Evolutionary conservation across 2,797 vertebrate genomes (phyloP), one percentile per base, ranked within the genome.

Genomic region (Mormyrus hasselquistii): DNA sequence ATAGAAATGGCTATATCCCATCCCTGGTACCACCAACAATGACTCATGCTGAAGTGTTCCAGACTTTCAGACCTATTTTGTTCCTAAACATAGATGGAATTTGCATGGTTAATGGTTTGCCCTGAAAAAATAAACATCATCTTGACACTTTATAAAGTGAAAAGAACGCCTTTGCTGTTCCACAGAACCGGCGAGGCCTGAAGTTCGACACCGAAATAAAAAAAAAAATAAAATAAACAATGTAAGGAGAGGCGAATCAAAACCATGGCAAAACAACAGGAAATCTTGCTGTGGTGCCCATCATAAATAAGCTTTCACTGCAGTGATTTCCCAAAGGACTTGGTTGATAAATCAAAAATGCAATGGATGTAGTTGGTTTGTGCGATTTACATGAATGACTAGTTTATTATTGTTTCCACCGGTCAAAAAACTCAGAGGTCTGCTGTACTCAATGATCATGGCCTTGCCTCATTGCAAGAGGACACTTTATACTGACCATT

Each of bases 281-380:
- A 47, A n/a, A 84, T 50, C 44, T 50, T 1, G 7, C 29, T 55
- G 84, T 12, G 6, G 10, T 9, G 16, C 10, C 53, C 52, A 59
- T n/a, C 85, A 41, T n/a, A 87, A 2, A 57, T 5, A 44, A 41
- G 52, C 50, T 55, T 55, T 16, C 29, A 41, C 16, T 41, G 10
- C 29, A 59, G 50, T 87, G 22, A 87, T n/a, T 59, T 87, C 53
- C 85, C 53, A 57, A 87, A 87, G 85, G 85, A 87, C 12, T 16
- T 4, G n/a, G 29, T 16, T 57, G 25, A 38, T 19, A 47, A 50
- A 47, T 84, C 29, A 55, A 55, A 55, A 55, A 57, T 57, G 12
- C 29, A 87, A 55, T 57, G 34, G 0, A 85, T 87, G 25, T 55
- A 57, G 49, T 50, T 84, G 10, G 10, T 50, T 84, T 84, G 10